These are phyloP conservation scores for Canis aureus DNA, from an alignment of 2,113 vertebrate genomes.

Conservation along the genomic window DNA sequence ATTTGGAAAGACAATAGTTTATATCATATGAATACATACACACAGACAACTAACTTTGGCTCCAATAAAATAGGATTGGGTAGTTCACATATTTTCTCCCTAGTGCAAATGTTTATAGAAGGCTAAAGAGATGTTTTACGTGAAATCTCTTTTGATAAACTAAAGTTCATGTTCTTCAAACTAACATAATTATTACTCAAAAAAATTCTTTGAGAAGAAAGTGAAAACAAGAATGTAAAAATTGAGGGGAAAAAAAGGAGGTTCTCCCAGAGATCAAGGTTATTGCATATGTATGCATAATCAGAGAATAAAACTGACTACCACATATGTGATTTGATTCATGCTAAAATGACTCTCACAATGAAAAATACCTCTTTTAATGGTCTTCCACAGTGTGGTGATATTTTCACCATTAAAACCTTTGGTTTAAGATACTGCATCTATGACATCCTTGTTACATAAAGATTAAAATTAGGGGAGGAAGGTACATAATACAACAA, in stretches of 20 bases:
- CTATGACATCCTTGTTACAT: neutral
- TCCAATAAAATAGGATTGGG: neutral
- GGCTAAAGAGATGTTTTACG: neutral
- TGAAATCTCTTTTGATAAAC: neutral
- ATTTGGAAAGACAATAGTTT: neutral
- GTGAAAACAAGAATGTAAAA: constrained; percentile 3
- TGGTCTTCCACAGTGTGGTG: neutral
- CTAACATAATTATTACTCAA: neutral
- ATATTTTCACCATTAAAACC: neutral
- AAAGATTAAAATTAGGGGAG: neutral
- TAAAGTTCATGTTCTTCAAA: neutral
- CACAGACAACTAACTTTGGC: neutral
- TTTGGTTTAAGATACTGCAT: neutral
- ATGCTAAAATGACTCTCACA: neutral
- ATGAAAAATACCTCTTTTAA: neutral
- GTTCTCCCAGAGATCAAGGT: neutral
- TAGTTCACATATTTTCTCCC: neutral
- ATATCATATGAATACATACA: neutral
- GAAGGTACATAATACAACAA: neutral
- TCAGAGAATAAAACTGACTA: constrained; percentile 9
- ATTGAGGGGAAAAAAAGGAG: neutral
- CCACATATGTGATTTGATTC: neutral
- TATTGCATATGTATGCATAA: neutral
- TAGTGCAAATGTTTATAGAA: neutral
- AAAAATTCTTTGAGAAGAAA: neutral